Evolutionary conservation across 2,888 invertebrate genomes (phyloP).

Genomic region (Emmelina monodactyla): DNA sequence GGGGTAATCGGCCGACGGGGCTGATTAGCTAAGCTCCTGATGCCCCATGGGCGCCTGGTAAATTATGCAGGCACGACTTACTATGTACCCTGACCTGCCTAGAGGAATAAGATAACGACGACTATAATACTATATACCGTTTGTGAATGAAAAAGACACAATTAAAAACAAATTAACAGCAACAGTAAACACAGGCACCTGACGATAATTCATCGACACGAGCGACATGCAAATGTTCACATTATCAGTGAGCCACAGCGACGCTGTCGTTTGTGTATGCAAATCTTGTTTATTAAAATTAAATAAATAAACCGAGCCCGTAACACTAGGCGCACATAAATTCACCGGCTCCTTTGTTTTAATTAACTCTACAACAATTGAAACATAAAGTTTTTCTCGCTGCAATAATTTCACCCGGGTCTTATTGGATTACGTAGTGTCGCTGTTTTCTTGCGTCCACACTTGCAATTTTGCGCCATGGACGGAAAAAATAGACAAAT

Average conservation of each 20-base stretch:
- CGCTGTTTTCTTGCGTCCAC: conserved; percentile 21
- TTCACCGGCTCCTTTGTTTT: conserved; percentile 20
- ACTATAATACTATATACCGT: background rate
- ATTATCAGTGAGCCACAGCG: conserved; percentile 49
- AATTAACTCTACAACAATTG: conserved; percentile 31
- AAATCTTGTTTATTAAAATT: conserved; percentile 59
- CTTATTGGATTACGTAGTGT: conserved; percentile 32
- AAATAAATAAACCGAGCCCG: conserved; percentile 42
- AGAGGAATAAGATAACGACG: conserved; percentile 17
- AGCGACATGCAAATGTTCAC: conserved; percentile 39
- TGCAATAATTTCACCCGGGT: conserved; percentile 27
- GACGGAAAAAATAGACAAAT: conserved; percentile 24
- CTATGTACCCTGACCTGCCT: conserved; percentile 22
- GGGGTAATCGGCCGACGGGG: conserved; percentile 52
- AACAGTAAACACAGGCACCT: conserved; percentile 21
- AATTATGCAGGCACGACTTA: conserved; percentile 56
- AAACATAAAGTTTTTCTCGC: conserved; percentile 17
- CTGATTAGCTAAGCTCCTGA: conserved; percentile 59
- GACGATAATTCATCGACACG: conserved; percentile 43
- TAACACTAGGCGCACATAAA: conserved; percentile 17
- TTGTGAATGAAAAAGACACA: background rate
- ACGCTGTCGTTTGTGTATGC: conserved; percentile 38
- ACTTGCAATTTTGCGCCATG: conserved; percentile 29
- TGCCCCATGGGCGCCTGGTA: conserved; percentile 44
- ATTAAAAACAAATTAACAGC: background rate